phyloP scores from a whole-genome alignment of 2,888 invertebrate genomes.

The Nemotelus nigrinus region DNA sequence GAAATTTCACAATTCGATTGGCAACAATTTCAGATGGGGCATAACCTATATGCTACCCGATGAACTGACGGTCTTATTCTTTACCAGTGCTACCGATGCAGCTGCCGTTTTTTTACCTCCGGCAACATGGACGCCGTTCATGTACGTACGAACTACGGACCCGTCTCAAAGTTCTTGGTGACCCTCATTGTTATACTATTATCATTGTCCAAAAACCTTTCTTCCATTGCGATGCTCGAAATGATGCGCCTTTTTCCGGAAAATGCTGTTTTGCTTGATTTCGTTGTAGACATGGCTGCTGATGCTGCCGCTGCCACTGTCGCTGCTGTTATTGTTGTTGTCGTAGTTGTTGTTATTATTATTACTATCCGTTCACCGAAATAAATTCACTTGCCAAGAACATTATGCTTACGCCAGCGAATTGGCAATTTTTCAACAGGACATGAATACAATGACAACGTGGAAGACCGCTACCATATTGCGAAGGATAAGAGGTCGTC shows the following conservation, averaged over 20 bases:
- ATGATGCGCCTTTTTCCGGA: constrained; percentile 29
- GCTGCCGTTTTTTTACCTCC: background rate
- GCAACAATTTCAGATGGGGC: constrained; percentile 26
- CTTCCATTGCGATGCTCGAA: constrained; percentile 2
- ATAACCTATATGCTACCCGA: constrained; percentile 28
- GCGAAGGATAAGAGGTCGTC: constrained; percentile 6
- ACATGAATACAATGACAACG: constrained; percentile 46
- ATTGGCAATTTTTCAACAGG: constrained; percentile 50
- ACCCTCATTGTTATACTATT: constrained; percentile 31
- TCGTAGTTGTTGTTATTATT: constrained; percentile 46
- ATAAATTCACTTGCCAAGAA: constrained; percentile 50
- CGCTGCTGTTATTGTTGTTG: constrained; percentile 28
- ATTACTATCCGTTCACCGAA: constrained; percentile 49
- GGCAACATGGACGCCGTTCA: too few species aligned
- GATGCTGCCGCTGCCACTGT: constrained; percentile 7
- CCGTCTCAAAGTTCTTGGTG: background rate
- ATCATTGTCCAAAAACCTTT: constrained; percentile 26
- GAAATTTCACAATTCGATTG: constrained; percentile 21
- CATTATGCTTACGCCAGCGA: constrained; percentile 51
- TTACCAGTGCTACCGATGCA: constrained; percentile 1
- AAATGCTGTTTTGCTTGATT: constrained; percentile 22
- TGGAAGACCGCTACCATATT: constrained; percentile 35
- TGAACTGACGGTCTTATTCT: constrained; percentile 34
- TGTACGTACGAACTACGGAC: too few species aligned
- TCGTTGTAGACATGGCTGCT: constrained; percentile 30